Percentiles rank a stretch among this genome's conserved stretches.
phyloP scores from a whole-genome alignment of 2,113 vertebrate genomes.

The Myiopsitta monachus region DNA sequence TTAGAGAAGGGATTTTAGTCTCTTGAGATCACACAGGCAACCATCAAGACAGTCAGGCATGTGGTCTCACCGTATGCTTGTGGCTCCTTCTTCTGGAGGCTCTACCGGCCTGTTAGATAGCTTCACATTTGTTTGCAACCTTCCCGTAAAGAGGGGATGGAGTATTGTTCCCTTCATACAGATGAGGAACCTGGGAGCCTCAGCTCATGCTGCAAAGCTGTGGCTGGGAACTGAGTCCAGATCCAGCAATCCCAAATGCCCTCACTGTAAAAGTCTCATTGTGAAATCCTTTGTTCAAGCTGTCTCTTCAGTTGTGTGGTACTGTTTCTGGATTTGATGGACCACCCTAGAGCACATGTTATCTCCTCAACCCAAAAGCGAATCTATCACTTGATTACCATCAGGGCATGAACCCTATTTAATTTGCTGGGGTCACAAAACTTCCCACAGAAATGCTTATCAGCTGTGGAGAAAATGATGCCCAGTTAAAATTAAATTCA shows the following conservation, averaged over 20 bases:
- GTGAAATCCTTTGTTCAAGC: constrained; percentile 35
- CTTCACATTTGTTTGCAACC: background rate
- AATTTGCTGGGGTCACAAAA: background rate
- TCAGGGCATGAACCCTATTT: background rate
- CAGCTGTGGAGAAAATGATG: background rate
- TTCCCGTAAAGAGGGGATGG: background rate
- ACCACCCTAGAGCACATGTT: constrained; percentile 13
- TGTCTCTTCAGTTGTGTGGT: background rate
- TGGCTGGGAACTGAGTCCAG: background rate
- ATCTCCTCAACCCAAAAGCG: background rate
- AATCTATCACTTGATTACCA: background rate
- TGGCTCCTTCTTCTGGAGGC: background rate
- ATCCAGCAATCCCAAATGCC: background rate
- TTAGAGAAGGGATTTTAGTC: background rate
- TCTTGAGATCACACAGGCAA: background rate
- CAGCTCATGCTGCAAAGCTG: background rate
- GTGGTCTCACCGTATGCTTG: background rate
- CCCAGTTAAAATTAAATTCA: background rate
- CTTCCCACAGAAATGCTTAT: background rate
- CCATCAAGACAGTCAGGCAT: background rate
- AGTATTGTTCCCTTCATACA: background rate
- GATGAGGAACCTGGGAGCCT: background rate
- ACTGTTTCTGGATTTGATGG: background rate
- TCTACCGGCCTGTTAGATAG: background rate
- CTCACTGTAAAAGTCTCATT: background rate